Evolutionary conservation across 2,888 invertebrate genomes (phyloP), one percentile per base, ranked within the genome.

Genomic region (Heliconius erato): DNA sequence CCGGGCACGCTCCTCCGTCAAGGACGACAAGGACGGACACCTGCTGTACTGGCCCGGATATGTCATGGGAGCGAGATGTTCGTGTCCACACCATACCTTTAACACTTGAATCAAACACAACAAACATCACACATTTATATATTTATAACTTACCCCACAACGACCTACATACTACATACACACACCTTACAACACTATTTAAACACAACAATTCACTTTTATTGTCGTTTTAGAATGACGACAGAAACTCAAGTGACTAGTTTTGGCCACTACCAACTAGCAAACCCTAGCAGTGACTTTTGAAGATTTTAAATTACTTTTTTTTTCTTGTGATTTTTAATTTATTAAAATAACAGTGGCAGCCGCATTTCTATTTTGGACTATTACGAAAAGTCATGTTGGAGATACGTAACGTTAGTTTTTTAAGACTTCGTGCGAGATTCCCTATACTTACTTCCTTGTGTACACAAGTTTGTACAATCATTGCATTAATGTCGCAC

Each of bases 1-100:
- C 96, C 97, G 97, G 94, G 97, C 98, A 94, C 95, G 96, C 95
- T 98, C 99, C 96, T 98, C 98, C 96, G 98, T 99, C 96, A 98
- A 99, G 97, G 99, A 99, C 97, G 99, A 99, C 97, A 98, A 98
- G 97, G 99, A 99, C 96, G 99, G 99, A 96, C 99, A 99, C 97
- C 99, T 99, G 97, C 98, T 99, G 96, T 99, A 99, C 98, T 98
- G 98, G 97, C 98, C 98, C 97, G 99, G 99, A 97, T 99, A 99
- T 97, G 97, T 99, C 97, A 98, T 99, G 96, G 98, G 99, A 98
- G 98, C 98, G 97, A 98, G 99, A 99, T 99, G 99, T 98, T 98
- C 98, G 98, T 98, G 98, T 98, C 97, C 98, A 97, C 97, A 96
- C 90, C 93, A 94, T 94, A 93, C 92, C 93, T 94, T 93, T 91